Conservation (phyloP, 1,140 invertebrate species). For the Diuraphis noxia region DNA sequence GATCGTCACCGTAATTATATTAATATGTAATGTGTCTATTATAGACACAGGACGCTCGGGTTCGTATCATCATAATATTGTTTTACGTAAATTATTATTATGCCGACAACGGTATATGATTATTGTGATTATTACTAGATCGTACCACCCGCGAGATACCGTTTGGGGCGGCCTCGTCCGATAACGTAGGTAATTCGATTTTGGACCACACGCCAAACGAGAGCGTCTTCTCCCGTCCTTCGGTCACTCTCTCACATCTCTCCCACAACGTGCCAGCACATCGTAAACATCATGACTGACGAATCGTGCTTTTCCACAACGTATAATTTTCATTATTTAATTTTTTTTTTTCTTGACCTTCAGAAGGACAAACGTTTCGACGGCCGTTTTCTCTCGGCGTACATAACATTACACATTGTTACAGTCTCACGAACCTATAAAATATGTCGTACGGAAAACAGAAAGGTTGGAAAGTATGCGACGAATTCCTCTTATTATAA, state of each 20-base stretch:
- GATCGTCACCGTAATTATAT: background rate
- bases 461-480: no score
- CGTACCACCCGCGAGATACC: conserved; percentile 35
- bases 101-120: background rate
- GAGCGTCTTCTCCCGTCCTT: background rate
- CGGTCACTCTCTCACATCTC: background rate
- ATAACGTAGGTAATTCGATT: conserved; percentile 36
- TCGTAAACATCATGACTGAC: background rate
- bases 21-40: background rate
- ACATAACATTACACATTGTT: background rate
- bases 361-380: background rate
- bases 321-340: background rate
- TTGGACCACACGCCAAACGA: conserved; percentile 39
- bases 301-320: background rate
- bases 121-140: background rate
- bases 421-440: background rate
- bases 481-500: no score
- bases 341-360: background rate
- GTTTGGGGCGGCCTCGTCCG: background rate
- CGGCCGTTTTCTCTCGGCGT: background rate
- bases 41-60: background rate
- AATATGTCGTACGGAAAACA: no score
- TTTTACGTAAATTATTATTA: conserved; percentile 30
- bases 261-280: background rate
- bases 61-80: conserved; percentile 16